Evolutionary conservation across 1,140 invertebrate species (phyloP).

Genomic region (Drosophila erecta): DNA sequence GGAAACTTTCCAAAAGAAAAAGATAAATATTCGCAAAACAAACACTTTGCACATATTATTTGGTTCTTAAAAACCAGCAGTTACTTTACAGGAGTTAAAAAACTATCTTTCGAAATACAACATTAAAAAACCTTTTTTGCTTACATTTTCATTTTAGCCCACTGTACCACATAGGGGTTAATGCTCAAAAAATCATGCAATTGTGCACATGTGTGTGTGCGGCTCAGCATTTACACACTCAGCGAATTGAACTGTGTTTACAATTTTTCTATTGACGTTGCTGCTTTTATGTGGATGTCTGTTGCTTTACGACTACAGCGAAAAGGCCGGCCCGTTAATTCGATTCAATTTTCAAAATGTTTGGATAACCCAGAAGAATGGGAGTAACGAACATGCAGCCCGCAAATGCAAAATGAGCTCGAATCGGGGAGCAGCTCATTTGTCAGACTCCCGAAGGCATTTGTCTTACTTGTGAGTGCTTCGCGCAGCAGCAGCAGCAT

Average conservation of each 20-base stretch:
- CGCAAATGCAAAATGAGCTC: slow-evolving; percentile 66
- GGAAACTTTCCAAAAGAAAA: neutral
- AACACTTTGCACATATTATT: too few species aligned
- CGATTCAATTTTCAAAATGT: slow-evolving; percentile 78
- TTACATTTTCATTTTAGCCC: neutral
- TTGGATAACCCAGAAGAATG: slow-evolving; percentile 49
- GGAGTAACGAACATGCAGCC: slow-evolving; percentile 55
- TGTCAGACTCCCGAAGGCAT: slow-evolving; percentile 60
- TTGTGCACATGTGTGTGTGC: slow-evolving; percentile 12
- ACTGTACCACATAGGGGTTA: slow-evolving; percentile 39
- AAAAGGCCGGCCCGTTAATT: slow-evolving; percentile 77
- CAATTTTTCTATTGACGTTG: slow-evolving; percentile 77
- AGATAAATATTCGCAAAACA: too few species aligned
- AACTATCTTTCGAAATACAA: too few species aligned
- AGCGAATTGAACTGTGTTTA: slow-evolving; percentile 71
- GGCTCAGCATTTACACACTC: slow-evolving; percentile 59
- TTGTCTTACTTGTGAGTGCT: slow-evolving; percentile 65
- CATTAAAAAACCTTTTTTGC: too few species aligned
- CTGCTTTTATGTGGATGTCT: slow-evolving; percentile 9
- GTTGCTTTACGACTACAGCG: slow-evolving; percentile 73
- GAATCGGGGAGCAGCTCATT: slow-evolving; percentile 43
- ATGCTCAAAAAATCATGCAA: slow-evolving; percentile 25
- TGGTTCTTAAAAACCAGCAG: too few species aligned
- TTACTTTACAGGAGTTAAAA: too few species aligned
- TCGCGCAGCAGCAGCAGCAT: slow-evolving; percentile 23